Conservation (phyloP, 1,140 invertebrate genomes). For the Schlechtendalia chinensis region DNA sequence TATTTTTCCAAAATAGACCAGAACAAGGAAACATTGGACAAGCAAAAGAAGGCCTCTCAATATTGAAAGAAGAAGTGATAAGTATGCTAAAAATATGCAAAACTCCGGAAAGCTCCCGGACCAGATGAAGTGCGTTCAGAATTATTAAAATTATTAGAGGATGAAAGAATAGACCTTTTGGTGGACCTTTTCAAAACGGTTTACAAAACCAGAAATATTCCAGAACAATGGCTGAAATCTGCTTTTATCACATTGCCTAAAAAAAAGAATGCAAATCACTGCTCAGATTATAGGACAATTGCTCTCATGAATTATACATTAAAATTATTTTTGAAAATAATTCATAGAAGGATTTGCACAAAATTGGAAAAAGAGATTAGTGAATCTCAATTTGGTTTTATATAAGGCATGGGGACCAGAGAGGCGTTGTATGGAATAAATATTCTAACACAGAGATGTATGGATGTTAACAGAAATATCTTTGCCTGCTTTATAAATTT, state of each 20-base stretch:
- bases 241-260: constrained; percentile 35
- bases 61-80: no score
- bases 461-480: no score
- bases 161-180: constrained; percentile 27
- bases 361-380: constrained; percentile 38
- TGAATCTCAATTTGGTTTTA: constrained; percentile 53
- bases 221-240: constrained; percentile 48
- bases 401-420: no score
- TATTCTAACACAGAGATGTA: no score
- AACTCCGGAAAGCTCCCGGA: constrained; percentile 33
- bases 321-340: constrained; percentile 48
- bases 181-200: constrained; percentile 40
- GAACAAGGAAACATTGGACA: constrained; percentile 4
- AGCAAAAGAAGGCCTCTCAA: constrained; percentile 6
- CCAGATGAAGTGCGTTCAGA: constrained; percentile 23
- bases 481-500: no score
- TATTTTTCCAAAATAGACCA: constrained; percentile 46
- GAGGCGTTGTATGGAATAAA: no score
- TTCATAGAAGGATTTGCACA: constrained; percentile 36
- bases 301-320: constrained; percentile 38
- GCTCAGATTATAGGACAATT: no score
- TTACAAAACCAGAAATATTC: constrained; percentile 49
- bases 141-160: constrained; percentile 47
- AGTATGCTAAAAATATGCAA: background rate
- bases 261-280: constrained; percentile 14